phyloP scores from a whole-genome alignment of 2,888 invertebrate species.

The Leptinotarsa tumamoca region DNA sequence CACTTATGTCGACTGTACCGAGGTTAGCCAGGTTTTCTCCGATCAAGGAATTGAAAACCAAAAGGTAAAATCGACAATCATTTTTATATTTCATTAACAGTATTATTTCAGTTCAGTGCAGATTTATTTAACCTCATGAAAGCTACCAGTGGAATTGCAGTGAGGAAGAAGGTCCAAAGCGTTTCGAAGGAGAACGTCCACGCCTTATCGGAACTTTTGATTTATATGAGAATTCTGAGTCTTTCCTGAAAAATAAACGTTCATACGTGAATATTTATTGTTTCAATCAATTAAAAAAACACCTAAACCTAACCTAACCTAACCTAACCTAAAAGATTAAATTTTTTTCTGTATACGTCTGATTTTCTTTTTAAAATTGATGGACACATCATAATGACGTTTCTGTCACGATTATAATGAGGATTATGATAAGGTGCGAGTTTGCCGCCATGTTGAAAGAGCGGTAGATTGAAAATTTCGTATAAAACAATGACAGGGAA shows the following conservation, averaged over 20 bases:
- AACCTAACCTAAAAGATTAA: no score
- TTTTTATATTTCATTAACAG: no score
- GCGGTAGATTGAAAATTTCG: no score
- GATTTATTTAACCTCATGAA: conserved; percentile 73
- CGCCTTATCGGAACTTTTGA: conserved; percentile 72
- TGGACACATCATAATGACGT: no score
- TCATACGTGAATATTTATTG: not conserved
- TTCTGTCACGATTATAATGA: no score
- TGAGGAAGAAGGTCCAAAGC: conserved; percentile 69
- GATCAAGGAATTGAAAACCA: conserved; percentile 11
- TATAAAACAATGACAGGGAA: no score
- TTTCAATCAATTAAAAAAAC: not conserved
- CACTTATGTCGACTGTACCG: conserved; percentile 78
- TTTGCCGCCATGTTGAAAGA: no score
- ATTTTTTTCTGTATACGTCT: no score
- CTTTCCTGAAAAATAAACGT: conserved; percentile 68
- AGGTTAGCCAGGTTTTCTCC: conserved; percentile 77
- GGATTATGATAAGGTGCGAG: no score
- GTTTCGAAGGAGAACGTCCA: conserved; percentile 72
- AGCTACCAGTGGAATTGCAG: conserved; percentile 73
- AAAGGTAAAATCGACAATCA: not conserved
- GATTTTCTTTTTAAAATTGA: no score
- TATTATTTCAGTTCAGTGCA: conserved; percentile 74
- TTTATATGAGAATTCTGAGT: conserved; percentile 73
- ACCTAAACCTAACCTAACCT: no score